Evolutionary conservation across 2,113 vertebrate genomes (phyloP), one percentile per base, ranked within the genome.

Genomic region (Arothron firmamentum): DNA sequence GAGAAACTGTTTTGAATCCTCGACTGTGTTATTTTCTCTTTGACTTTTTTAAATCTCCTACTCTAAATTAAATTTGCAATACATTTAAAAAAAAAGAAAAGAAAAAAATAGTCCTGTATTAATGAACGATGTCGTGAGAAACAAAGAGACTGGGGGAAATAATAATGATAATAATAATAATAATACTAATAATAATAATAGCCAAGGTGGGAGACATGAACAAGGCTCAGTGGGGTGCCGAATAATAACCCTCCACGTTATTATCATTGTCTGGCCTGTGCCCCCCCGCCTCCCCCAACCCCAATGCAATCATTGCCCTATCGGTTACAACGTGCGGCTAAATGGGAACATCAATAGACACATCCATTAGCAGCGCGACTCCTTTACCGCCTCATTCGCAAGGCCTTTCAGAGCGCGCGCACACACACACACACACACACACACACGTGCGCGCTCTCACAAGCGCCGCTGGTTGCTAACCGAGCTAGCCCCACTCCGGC

Each of bases 311-410:
- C 79, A 79, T 72, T 75, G 70, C 70, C 72, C 70, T 79, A 84
- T 88, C 80, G 80, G 79, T 87, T 87, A 84, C 82, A 80, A 70
- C 72, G 75, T 55, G 70, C 66, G 48, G 73, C 77, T 77, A 85
- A 89, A 83, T 80, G 71, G 84, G 74, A 83, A 83, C 85, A 82
- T 84, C 84, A 80, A 88, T 89, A 85, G 78, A 76, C 74, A 73
- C 71, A 70, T 76, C 87, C 85, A 84, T 85, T 88, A 87, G 78
- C 78, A 62, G 75, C 13, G 65, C 18, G 12, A 75, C 79, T 81
- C 72, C 69, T 48, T 82, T 70, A 66, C 67, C 78, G 76, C 77
- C 71, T 74, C 73, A 80, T 74, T 81, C 67, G 78, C 69, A 75
- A 87, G 83, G 72, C 80, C 72, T 81, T 83, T 86, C 79, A 88